Evolutionary conservation across 2,888 invertebrate species (phyloP), one percentile per base, ranked within the genome.

Genomic region (Acheta domesticus): DNA sequence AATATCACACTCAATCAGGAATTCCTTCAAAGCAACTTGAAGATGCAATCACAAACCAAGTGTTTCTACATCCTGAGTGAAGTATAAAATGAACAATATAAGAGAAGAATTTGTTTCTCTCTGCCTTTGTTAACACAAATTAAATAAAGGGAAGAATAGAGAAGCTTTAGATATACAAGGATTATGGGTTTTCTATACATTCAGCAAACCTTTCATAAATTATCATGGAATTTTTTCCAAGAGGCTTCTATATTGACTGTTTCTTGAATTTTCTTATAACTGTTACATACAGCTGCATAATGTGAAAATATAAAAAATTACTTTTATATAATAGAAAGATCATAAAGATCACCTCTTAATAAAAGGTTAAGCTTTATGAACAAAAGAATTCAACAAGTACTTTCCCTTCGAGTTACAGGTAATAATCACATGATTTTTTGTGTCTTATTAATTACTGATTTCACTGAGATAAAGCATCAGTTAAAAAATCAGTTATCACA

Each of bases 381-480:
- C 62, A 62, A 62, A 62, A 62, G 62, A 62, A 62, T 36, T 62
- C 62, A 62, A 62, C 62, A 62, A 62, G 62, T 62, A 19, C 62
- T 62, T 62, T n/a, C n/a, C 14, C n/a, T 62, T 62, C 62, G 16
- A 19, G 62, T n/a, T 62, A 19, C n/a, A 19, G 14, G 16, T 62
- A 19, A 5, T 62, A 14, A 62, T 62, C 62, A 62, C 62, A 62
- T 62, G 62, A 62, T 62, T 62, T 62, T n/a, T 62, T 62, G 14
- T 62, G 14, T 62, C n/a, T 62, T 19, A 19, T 62, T 62, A 36
- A 36, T 62, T 14, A 62, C 62, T 62, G 62, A 62, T n/a, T 62
- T 62, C 62, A 62, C 62, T 62, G 62, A 62, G n/a, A n/a, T 62
- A 62, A 62, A 62, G n/a, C 62, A 62, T 62, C 62, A 62, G 62